Evolutionary conservation across 2,797 vertebrate genomes (phyloP).

Genomic region (Tenualosa thibaudeaui): DNA sequence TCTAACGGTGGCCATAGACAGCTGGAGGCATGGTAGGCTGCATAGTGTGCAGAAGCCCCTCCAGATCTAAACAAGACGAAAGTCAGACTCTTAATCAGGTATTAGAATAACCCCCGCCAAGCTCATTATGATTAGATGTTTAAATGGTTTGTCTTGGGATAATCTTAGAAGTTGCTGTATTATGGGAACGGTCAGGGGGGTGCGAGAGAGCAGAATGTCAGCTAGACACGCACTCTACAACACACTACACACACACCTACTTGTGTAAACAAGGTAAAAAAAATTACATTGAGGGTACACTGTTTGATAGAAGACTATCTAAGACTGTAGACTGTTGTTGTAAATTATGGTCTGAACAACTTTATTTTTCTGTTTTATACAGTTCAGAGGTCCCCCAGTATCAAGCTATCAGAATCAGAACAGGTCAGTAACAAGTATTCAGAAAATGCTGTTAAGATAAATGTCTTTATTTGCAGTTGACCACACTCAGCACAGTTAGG

Average conservation of each 20-base stretch:
- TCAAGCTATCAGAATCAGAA: slow-evolving; percentile 75
- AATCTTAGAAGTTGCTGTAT: slow-evolving; percentile 54
- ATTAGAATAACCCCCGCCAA: slow-evolving; percentile 52
- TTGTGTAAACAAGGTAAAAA: slow-evolving; percentile 5
- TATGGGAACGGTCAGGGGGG: not conserved
- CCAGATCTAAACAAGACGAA: slow-evolving; percentile 18
- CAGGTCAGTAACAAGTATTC: slow-evolving; percentile 68
- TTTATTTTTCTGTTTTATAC: slow-evolving; percentile 50
- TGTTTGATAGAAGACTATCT: not conserved
- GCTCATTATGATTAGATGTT: slow-evolving; percentile 78
- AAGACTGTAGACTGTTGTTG: not conserved
- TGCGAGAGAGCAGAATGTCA: not conserved
- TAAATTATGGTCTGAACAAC: slow-evolving; percentile 6
- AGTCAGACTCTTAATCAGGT: slow-evolving; percentile 46
- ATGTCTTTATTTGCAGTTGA: not conserved
- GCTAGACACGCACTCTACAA: not conserved
- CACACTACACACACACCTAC: not conserved
- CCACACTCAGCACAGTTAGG: not conserved
- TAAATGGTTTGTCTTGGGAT: slow-evolving; percentile 75
- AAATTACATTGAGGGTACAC: too few species aligned
- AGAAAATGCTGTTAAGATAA: not conserved
- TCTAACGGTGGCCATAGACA: not conserved
- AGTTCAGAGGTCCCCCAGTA: slow-evolving; percentile 72
- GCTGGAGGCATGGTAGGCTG: not conserved
- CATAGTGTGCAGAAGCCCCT: slow-evolving; percentile 19